phyloP scores from a whole-genome alignment of 1,140 invertebrate genomes.

The Heliconius melpomene region DNA sequence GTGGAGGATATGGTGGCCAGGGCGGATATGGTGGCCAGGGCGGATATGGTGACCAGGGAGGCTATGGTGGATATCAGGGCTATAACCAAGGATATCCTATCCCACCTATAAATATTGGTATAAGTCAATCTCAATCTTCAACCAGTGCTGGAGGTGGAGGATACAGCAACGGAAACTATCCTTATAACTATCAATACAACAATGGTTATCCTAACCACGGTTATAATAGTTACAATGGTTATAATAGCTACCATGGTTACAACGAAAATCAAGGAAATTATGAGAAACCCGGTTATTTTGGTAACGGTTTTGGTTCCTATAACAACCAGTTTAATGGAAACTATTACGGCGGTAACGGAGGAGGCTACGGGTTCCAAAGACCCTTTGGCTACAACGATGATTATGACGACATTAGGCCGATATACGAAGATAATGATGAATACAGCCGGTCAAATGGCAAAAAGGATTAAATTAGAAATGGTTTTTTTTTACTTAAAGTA shows the following conservation, averaged over 20 bases:
- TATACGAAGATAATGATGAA: constrained; percentile 21
- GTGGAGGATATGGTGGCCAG: constrained; percentile 42
- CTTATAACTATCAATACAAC: constrained; percentile 69
- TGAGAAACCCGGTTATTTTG: constrained; percentile 48
- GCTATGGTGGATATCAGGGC: constrained; percentile 45
- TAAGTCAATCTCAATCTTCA: constrained; percentile 72
- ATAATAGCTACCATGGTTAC: constrained; percentile 31
- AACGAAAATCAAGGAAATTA: not conserved
- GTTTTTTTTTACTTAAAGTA: not conserved
- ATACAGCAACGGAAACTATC: constrained; percentile 53
- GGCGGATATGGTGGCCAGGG: constrained; percentile 41
- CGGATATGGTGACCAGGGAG: constrained; percentile 40
- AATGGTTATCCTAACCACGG: constrained; percentile 32
- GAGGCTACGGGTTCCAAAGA: constrained; percentile 53
- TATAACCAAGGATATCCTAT: constrained; percentile 46
- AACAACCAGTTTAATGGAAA: constrained; percentile 73
- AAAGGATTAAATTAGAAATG: constrained; percentile 27
- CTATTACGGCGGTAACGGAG: constrained; percentile 48
- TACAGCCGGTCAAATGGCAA: constrained; percentile 29
- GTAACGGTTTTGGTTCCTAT: constrained; percentile 54
- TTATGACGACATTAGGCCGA: constrained; percentile 31
- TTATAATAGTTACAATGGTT: constrained; percentile 39
- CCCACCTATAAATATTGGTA: constrained; percentile 68
- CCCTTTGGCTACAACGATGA: constrained; percentile 37
- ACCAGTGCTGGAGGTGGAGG: constrained; percentile 60